These are phyloP conservation scores for Monochamus alternatus DNA, from an alignment of 2,888 invertebrate species.

Conservation along the genomic window DNA sequence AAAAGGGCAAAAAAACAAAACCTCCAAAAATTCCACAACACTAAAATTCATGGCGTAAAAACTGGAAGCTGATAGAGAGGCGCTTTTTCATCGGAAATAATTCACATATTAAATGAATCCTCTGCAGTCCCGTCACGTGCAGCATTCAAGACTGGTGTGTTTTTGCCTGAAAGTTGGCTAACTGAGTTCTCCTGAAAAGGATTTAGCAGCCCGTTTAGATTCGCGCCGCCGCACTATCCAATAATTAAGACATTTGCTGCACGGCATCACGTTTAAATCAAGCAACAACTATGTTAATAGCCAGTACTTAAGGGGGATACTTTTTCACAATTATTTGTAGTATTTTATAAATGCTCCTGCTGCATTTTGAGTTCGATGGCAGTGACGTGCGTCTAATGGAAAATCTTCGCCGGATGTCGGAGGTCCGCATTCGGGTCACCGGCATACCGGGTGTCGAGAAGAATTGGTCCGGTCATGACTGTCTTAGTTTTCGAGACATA, in stretches of 20 bases:
- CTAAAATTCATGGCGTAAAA: slow-evolving; percentile 65
- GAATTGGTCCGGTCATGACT: too few relatives aligned
- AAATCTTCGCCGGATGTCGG: background rate
- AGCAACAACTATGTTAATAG: slow-evolving; percentile 71
- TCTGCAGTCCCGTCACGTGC: slow-evolving; percentile 67
- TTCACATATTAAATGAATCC: slow-evolving; percentile 66
- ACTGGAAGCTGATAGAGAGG: slow-evolving; percentile 64
- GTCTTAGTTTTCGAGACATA: too few relatives aligned
- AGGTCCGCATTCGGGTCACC: background rate
- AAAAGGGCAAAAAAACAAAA: slow-evolving; percentile 52
- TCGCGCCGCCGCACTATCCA: slow-evolving; percentile 69
- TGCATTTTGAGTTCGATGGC: slow-evolving; percentile 23
- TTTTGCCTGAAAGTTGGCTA: slow-evolving; percentile 66
- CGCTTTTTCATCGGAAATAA: slow-evolving; percentile 68
- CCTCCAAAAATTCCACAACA: slow-evolving; percentile 67
- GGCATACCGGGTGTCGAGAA: background rate
- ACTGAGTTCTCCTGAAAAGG: slow-evolving; percentile 69
- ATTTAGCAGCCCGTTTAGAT: slow-evolving; percentile 71
- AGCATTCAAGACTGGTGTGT: slow-evolving; percentile 64
- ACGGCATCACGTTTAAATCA: slow-evolving; percentile 71
- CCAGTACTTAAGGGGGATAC: slow-evolving; percentile 64
- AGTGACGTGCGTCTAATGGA: slow-evolving; percentile 5
- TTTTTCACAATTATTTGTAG: slow-evolving; percentile 67
- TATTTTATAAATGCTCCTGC: slow-evolving; percentile 56
- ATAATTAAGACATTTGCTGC: slow-evolving; percentile 72